Evolutionary conservation across 1,140 invertebrate genomes (phyloP).

Genomic region (Ceratosolen solmsi): DNA sequence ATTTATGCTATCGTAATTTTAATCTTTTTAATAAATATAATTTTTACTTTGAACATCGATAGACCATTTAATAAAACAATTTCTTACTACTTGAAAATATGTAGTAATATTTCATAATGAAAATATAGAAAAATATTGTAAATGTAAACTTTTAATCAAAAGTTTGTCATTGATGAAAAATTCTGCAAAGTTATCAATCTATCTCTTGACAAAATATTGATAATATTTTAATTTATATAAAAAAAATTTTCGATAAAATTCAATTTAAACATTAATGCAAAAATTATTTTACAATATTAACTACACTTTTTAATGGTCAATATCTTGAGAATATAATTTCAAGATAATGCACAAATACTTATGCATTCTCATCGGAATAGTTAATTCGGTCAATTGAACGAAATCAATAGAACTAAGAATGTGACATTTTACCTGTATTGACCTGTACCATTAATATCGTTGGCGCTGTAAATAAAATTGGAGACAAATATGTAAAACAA

Average conservation of each 20-base stretch:
- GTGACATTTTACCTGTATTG: neutral
- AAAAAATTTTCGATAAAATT: neutral
- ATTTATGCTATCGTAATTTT: neutral
- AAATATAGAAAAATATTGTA: neutral
- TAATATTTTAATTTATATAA: conserved; percentile 4
- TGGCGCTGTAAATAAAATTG: neutral
- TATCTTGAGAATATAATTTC: neutral
- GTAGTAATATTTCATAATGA: neutral
- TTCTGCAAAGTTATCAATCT: neutral
- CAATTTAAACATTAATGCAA: neutral
- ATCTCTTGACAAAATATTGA: conserved; percentile 11
- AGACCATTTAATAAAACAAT: conserved; percentile 1
- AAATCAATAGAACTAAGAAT: too few species aligned
- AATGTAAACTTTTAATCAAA: conserved; percentile 15
- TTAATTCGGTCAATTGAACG: too few species aligned
- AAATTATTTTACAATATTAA: neutral
- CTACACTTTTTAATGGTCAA: neutral
- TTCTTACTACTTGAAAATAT: neutral
- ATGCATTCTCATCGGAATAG: neutral
- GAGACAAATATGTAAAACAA: neutral
- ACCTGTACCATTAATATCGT: neutral
- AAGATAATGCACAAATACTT: neutral
- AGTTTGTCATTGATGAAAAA: neutral
- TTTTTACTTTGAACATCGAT: neutral
- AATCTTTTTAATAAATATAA: neutral